Evolutionary conservation across 2,888 invertebrate genomes (phyloP).

Genomic region (Pandemis cinnamomeana): DNA sequence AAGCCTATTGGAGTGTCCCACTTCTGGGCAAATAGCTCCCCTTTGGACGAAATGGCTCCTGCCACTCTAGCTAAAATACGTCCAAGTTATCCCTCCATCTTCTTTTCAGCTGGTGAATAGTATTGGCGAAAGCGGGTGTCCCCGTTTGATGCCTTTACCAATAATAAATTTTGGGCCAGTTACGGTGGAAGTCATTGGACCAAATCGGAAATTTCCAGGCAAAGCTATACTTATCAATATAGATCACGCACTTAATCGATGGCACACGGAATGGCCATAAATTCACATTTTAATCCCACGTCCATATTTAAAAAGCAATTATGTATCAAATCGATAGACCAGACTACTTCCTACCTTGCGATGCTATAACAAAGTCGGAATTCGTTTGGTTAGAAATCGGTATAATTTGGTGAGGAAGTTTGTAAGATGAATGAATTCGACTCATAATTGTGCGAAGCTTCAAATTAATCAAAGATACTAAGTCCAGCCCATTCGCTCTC

Average conservation of each 20-base stretch:
- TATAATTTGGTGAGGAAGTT: constrained; percentile 21
- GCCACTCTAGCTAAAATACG: too few species aligned
- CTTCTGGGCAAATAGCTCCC: too few species aligned
- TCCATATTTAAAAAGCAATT: constrained; percentile 33
- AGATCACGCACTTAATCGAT: constrained; percentile 15
- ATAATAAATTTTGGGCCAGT: too few species aligned
- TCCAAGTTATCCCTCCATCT: too few species aligned
- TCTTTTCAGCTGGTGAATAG: too few species aligned
- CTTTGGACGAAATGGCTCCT: too few species aligned
- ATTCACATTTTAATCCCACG: constrained; percentile 14
- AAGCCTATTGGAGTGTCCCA: too few species aligned
- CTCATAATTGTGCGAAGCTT: constrained; percentile 22
- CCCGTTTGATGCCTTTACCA: too few species aligned
- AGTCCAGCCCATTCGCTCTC: background rate
- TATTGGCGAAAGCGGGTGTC: too few species aligned
- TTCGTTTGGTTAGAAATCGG: background rate
- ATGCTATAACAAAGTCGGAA: background rate
- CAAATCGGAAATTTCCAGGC: background rate
- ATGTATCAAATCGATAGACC: background rate
- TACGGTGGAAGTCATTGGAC: background rate
- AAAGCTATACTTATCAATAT: background rate
- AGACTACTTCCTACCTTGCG: background rate
- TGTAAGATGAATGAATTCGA: constrained; percentile 31
- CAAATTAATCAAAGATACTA: background rate
- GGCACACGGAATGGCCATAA: constrained; percentile 1